phyloP scores from a whole-genome alignment of 2,888 invertebrate genomes.

The Tipula helvola region DNA sequence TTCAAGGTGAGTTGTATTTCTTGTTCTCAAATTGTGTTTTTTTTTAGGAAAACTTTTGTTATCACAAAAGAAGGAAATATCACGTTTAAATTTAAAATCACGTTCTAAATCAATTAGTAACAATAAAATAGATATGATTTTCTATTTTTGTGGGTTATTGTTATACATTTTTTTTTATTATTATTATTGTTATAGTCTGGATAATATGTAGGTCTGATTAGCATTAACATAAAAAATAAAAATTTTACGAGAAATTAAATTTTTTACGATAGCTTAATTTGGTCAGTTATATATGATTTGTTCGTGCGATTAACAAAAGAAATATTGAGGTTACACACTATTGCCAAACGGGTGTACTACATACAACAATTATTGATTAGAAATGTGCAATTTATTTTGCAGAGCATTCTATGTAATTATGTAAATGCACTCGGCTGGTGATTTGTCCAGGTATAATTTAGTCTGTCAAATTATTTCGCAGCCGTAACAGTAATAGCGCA shows the following conservation, averaged over 20 bases:
- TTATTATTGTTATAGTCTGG: background rate
- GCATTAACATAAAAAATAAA: background rate
- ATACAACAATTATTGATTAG: background rate
- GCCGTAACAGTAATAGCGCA: background rate
- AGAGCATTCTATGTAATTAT: background rate
- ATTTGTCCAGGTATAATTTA: too few species aligned
- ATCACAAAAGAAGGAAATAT: background rate
- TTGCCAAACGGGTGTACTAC: background rate
- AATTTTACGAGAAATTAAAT: background rate
- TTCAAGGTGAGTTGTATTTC: background rate
- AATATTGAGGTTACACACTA: background rate
- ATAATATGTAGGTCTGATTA: background rate
- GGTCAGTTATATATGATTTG: background rate
- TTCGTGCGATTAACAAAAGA: background rate
- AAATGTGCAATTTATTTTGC: background rate
- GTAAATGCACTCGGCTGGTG: background rate
- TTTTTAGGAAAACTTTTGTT: background rate
- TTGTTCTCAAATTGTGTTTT: background rate
- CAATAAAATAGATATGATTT: background rate
- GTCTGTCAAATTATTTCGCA: too few species aligned
- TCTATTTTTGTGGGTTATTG: background rate
- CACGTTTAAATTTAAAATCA: conserved; percentile 5
- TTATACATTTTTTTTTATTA: background rate
- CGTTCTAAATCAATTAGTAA: conserved; percentile 10
- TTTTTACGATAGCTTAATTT: background rate